Evolutionary conservation across 2,888 invertebrate genomes (phyloP), one percentile per base, ranked within the genome.

Genomic region (Iphiclides podalirius): DNA sequence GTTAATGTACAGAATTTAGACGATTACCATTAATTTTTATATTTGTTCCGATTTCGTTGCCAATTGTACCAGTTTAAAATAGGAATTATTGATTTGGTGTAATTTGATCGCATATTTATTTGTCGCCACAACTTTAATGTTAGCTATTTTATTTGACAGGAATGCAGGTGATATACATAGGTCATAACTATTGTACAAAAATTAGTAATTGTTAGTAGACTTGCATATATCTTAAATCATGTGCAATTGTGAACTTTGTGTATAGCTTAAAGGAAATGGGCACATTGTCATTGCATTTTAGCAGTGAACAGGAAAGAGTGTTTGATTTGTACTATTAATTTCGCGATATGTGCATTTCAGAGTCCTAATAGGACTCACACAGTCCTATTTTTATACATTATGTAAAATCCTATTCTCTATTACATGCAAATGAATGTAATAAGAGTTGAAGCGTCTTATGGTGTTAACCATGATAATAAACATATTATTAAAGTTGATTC

Each of bases 361-460:
- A 77, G 85, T 77, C 81, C 63, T 64, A 57, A 59, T 58, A 69
- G 75, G 85, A 63, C 82, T 83, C 85, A 60, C 76, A 85, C 83
- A 85, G 84, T 87, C 88, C 86, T 88, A 88, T 88, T 88, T 87
- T 88, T 88, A 87, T 88, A 88, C 86, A 87, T 79, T 79, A 85
- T 86, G 80, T 85, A 82, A 82, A 84, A 70, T 81, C 78, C 78
- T 82, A 79, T 80, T 82, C 80, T 85, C 81, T 81, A 77, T 86
- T 85, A 85, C 82, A 83, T 79, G 69, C 68, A 70, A 75, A 68
- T 72, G 70, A 77, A 72, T 85, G 85, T 85, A 86, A 85, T 82
- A 68, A 67, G 83, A 79, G 78, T 72, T 72, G 68, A 79, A 78
- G 71, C 70, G 67, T 83, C 77, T 77, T 79, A 76, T 81, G 85